phyloP scores from a whole-genome alignment of 2,888 invertebrate genomes.

The Coelinius sp. region DNA sequence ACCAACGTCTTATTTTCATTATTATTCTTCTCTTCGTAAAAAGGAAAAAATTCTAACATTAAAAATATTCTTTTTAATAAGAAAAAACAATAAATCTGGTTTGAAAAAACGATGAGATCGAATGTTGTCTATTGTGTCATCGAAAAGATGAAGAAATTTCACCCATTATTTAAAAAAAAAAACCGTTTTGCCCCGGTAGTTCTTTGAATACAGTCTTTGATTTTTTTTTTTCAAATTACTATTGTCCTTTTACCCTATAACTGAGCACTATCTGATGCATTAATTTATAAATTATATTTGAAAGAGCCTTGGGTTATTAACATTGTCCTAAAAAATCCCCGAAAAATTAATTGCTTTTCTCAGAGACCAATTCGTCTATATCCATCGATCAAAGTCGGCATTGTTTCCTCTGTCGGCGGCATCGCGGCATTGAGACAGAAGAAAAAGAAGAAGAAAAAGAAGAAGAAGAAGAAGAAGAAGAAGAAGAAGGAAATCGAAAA shows the following conservation, averaged over 20 bases:
- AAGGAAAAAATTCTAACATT: background rate
- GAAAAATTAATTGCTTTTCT: slow-evolving; percentile 35
- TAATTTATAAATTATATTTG: background rate
- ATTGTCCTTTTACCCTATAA: slow-evolving; percentile 1
- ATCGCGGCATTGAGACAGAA: background rate
- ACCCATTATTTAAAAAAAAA: no score
- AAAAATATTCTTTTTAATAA: no score
- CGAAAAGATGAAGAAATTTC: no score
- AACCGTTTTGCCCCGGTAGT: background rate
- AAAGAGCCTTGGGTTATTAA: slow-evolving; percentile 4
- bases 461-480: background rate
- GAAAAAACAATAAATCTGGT: no score
- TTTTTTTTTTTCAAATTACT: slow-evolving; percentile 16
- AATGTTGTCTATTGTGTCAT: no score
- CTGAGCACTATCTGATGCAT: background rate
- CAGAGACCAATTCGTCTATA: slow-evolving; percentile 37
- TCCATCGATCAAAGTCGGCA: slow-evolving; percentile 44
- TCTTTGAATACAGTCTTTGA: no score
- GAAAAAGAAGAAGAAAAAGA: no score
- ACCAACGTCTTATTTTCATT: slow-evolving; percentile 50
- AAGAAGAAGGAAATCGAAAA: background rate
- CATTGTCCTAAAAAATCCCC: background rate
- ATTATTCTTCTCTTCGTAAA: slow-evolving; percentile 49
- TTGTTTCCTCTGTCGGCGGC: slow-evolving; percentile 36
- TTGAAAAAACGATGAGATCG: no score